A percentile compares a stretch with the other conserved stretches of the same genome.
Evolutionary conservation across 2,113 vertebrate species (phyloP).

Genomic region (Carlito syrichta): DNA sequence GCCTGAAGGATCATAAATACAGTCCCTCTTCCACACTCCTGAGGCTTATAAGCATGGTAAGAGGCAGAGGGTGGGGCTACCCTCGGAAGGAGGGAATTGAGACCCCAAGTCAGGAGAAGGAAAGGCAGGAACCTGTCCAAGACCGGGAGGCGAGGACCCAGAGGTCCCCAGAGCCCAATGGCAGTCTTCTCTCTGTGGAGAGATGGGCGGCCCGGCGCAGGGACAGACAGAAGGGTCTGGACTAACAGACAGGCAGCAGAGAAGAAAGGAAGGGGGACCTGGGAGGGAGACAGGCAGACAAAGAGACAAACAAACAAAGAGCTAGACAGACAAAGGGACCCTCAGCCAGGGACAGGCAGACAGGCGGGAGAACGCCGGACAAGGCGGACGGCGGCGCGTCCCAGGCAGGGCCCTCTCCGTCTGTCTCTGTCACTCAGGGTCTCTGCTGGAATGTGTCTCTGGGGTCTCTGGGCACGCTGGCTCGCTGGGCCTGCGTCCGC

Average conservation of each 20-base stretch:
- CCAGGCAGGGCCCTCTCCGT: background rate
- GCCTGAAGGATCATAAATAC: background rate
- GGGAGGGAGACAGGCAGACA: constrained; percentile 35
- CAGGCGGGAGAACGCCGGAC: background rate
- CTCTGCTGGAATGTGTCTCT: constrained; percentile 11
- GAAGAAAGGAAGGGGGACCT: background rate
- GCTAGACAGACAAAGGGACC: constrained; percentile 67
- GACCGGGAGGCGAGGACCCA: background rate
- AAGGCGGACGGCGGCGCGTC: rapidly evolving
- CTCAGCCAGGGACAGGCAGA: constrained; percentile 9
- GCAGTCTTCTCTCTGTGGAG: background rate
- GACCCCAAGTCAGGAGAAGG: background rate
- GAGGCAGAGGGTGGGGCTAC: background rate
- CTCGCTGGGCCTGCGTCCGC: background rate
- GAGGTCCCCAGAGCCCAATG: background rate
- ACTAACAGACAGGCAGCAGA: background rate
- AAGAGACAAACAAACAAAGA: constrained; percentile 72
- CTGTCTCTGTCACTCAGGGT: constrained; percentile 29
- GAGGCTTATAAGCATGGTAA: background rate
- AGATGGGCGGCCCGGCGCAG: background rate
- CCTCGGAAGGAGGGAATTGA: background rate
- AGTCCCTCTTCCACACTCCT: background rate
- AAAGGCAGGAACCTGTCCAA: background rate
- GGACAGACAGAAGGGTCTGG: background rate
- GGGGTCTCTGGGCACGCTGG: background rate